Evolutionary conservation across 30 jellyfish, hydroid and myxozoan species (phyloP).

Genomic region (Calvadosia cruxmelitensis): DNA sequence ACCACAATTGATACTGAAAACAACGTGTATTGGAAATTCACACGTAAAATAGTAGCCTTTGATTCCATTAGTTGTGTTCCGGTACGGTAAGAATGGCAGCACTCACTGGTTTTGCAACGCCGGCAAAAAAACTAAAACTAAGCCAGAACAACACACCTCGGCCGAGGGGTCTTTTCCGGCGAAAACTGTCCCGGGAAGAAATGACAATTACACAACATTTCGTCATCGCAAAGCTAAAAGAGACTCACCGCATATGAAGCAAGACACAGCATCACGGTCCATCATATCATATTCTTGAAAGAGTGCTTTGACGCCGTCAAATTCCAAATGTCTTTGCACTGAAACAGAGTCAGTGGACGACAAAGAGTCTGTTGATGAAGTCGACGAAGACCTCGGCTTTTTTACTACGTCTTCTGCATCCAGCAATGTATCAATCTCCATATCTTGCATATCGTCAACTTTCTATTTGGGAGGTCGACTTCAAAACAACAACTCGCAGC

Average conservation of each 20-base stretch:
- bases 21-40: no score
- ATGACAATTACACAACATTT: neutral
- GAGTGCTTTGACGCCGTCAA: slow-evolving; percentile 70
- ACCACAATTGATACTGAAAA: no score
- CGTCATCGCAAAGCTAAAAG: neutral
- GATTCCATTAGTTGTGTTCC: no score
- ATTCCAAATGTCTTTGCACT: slow-evolving; percentile 49
- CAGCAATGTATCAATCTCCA: slow-evolving; percentile 2
- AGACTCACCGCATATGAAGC: slow-evolving; percentile 80
- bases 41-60: no score
- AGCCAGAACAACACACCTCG: neutral
- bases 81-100: no score
- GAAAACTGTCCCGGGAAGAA: neutral
- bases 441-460: neutral
- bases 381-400: slow-evolving; percentile 49
- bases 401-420: slow-evolving; percentile 18
- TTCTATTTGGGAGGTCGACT: no score
- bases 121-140: neutral
- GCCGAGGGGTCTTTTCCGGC: neutral
- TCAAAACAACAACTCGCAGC: neutral
- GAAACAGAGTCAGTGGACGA: slow-evolving; percentile 41
- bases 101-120: neutral
- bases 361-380: slow-evolving; percentile 58
- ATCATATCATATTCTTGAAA: slow-evolving; percentile 62
- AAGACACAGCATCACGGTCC: slow-evolving; percentile 83